A percentile compares a stretch with the other conserved stretches of the same genome.
Evolutionary conservation across 2,797 vertebrate genomes (phyloP).

Genomic region (Megaceryle alcyon): DNA sequence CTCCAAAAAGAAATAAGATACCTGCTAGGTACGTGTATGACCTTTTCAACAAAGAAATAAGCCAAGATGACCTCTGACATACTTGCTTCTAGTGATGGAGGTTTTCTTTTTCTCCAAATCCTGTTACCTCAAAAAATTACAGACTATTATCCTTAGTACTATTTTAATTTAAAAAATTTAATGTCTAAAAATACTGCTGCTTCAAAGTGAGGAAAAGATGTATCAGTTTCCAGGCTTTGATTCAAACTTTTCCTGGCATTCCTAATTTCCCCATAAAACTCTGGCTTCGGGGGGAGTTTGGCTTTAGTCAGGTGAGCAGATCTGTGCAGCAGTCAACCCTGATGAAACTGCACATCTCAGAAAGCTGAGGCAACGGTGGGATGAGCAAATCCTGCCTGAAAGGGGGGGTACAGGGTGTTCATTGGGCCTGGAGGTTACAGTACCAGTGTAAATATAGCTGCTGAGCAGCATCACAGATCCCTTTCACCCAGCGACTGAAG

Average conservation of each 20-base stretch:
- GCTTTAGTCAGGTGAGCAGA: neutral
- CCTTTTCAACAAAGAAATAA: neutral
- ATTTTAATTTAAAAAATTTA: neutral
- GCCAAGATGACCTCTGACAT: neutral
- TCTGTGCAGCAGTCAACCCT: neutral
- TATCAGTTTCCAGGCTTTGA: neutral
- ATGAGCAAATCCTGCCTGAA: neutral
- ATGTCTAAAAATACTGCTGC: neutral
- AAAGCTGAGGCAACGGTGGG: neutral
- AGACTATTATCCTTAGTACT: neutral
- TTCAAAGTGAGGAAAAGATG: neutral
- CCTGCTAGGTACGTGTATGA: neutral
- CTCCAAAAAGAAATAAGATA: neutral
- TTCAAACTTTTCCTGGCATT: neutral
- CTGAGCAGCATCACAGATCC: neutral
- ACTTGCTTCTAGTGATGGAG: neutral
- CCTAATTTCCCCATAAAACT: neutral
- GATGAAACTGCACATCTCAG: neutral
- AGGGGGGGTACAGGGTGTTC: neutral
- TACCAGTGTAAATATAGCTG: constrained; percentile 7
- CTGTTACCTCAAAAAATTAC: neutral
- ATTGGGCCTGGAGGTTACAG: neutral
- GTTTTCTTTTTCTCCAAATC: neutral
- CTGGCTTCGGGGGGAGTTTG: neutral
- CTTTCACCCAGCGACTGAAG: neutral